Evolutionary conservation across 2,797 vertebrate species (phyloP).

Genomic region (Melanotaenia parkinsoni): DNA sequence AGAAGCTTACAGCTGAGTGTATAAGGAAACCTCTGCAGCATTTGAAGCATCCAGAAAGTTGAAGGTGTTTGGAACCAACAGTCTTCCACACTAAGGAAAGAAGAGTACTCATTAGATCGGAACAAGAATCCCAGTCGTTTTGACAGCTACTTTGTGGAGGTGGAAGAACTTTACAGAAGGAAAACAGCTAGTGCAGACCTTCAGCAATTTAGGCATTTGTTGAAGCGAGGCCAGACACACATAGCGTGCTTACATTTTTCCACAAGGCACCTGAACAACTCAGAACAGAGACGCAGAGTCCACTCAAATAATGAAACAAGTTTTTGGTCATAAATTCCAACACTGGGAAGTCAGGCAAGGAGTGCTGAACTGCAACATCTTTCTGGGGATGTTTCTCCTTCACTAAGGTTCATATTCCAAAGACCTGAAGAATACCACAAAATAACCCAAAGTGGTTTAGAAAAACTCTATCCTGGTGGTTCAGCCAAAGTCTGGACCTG

Average conservation of each 20-base stretch:
- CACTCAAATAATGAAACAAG: neutral
- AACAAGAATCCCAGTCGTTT: neutral
- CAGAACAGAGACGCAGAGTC: neutral
- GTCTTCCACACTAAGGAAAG: too few species aligned
- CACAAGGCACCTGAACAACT: constrained; percentile 1
- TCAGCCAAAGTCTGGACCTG: neutral
- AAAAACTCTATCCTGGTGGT: too few species aligned
- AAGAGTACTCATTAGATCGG: neutral
- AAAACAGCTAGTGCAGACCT: neutral
- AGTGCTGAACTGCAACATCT: neutral
- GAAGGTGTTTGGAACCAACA: neutral
- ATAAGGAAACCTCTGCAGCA: neutral
- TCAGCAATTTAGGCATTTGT: neutral
- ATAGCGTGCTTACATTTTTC: neutral
- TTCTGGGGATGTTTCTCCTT: neutral
- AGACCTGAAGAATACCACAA: too few species aligned
- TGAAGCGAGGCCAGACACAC: neutral
- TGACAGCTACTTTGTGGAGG: too few species aligned
- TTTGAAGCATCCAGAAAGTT: neutral
- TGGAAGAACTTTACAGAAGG: neutral
- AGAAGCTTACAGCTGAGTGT: neutral
- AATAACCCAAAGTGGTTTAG: too few species aligned
- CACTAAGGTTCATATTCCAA: too few species aligned
- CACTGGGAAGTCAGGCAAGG: neutral
- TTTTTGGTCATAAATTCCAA: neutral